Base-by-base conservation (phyloP, 2,888 invertebrate genomes). In the Schizaphis graminum region DNA sequence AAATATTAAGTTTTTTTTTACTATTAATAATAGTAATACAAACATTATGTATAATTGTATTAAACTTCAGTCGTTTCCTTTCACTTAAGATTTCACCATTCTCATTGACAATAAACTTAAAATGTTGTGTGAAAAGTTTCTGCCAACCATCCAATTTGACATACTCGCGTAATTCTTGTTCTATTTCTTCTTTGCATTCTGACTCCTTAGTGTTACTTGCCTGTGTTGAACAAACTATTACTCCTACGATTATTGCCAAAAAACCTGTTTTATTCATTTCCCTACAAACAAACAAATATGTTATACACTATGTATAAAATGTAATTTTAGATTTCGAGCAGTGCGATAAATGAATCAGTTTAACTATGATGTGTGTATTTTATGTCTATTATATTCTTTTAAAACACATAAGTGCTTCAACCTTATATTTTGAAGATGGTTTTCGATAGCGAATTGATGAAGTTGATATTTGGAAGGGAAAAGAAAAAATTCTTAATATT, bases 31-130 rank as follows among this genome's bases (percentile, higher is more conserved):
- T 47, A 86, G 47, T 47, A 35, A 77, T 89, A 93, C 94, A 10
- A 44, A 94, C 94, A 44, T 94, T 91, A 13, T 94, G 94, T 47
- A 91, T 87, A n/a, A 94, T 94, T 3, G 94, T 91, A 49, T 87
- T 91, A 26, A 94, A 90, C 44, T 94, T 94, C 49, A 91, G 41
- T 28, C 94, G 61, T 61, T 67, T 85, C 1, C n/a, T 86, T 53
- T 61, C 41, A 13, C 61, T 91, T 24, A 87, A 11, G 16, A 91
- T 11, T 26, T 86, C 41, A 1, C 86, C 86, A 41, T 87, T 7
- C 21, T 85, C 90, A 28, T 90, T 53, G 3, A 94, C 86, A 13
- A 67, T n/a, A 67, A 94, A 94, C 44, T 94, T 94, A 1, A 61
- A 91, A 67, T 94, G 94, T 49, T 53, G 86, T 24, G n/a, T n/a